phyloP scores from a whole-genome alignment of 2,113 vertebrate species.

The Merops nubicus region DNA sequence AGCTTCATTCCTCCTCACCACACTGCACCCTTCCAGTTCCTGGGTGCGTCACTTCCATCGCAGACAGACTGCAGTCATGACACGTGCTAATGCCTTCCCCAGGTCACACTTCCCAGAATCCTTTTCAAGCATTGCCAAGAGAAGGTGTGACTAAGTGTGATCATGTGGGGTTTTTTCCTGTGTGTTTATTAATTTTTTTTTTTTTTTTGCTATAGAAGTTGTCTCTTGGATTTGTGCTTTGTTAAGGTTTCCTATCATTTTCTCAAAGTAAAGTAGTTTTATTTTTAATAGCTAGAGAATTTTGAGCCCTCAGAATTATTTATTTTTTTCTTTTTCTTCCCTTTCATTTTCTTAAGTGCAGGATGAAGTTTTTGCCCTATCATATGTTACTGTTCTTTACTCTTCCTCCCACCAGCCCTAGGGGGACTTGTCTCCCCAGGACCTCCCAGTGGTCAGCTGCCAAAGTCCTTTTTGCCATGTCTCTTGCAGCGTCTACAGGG shows the following conservation, averaged over 20 bases:
- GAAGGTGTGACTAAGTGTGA: background rate
- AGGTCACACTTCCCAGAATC: slow-evolving; percentile 27
- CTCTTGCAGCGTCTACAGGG: slow-evolving; percentile 80
- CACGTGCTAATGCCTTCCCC: background rate
- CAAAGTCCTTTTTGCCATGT: background rate
- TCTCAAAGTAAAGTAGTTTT: slow-evolving; percentile 50
- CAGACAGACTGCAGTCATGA: background rate
- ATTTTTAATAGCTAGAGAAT: slow-evolving; percentile 55
- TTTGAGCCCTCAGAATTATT: slow-evolving; percentile 53
- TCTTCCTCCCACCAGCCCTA: background rate
- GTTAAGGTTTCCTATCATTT: slow-evolving; percentile 50
- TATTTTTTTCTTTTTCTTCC: background rate
- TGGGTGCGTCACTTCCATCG: background rate
- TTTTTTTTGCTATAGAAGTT: slow-evolving; percentile 57
- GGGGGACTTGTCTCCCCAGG: background rate
- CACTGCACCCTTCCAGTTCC: background rate
- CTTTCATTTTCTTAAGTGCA: slow-evolving; percentile 18
- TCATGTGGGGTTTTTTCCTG: background rate
- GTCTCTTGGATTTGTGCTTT: slow-evolving; percentile 76
- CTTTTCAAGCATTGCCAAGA: slow-evolving; percentile 43
- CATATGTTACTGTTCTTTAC: background rate
- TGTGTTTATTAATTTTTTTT: background rate
- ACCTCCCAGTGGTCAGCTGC: background rate
- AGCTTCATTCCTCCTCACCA: background rate
- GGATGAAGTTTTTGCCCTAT: background rate